Evolutionary conservation across 1,140 invertebrate genomes (phyloP), one percentile per base, ranked within the genome.

Genomic region (Bilobella aurantiaca): DNA sequence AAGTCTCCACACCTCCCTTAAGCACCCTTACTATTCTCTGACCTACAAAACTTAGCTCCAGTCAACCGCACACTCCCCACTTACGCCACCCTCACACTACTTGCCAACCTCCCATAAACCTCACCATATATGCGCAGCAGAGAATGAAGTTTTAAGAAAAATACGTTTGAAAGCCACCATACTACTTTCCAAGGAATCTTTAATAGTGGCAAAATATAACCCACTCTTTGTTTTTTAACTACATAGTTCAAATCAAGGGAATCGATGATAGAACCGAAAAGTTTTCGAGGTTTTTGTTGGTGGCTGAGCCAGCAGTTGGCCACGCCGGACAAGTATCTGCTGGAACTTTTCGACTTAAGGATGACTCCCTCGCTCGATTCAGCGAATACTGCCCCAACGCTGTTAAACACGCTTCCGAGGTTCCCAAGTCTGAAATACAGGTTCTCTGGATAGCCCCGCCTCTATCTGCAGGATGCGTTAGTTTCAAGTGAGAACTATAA

Each of bases 361-460:
- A 75, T 5, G 79, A 81, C 70, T 76, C 75, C 57, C 71, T 78
- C 61, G 78, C 74, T 29, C 76, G 75, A 73, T 79, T 76, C 72
- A 79, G 79, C 2, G 81, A 81, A 58, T 79, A 79, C 63, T 81
- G 82, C 69, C 74, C 77, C 16, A 77, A 81, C 67, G 79, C 80
- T 47, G 79, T 83, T 1, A 79, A 76, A 3, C 81, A 84, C 61
- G 77, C 81, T 2, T 80, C 82, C 16, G 73, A 77, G 29, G 70
- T 80, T 21, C 76, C 78, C 21, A 83, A 83, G 65, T 76, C 78
- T n/a, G 79, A 82, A 62, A 77, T 83, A 14, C 76, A 80, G 65
- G 79, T 83, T 1, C 73, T 80, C 25, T 83, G 82, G 82, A 78
- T 76, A n/a, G 82, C 82, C 3, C 80, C 80, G 49, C 77, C 72